A percentile compares a stretch with the other conserved stretches of the same genome.
phyloP scores from a whole-genome alignment of 2,797 vertebrate genomes.

The Chelidonichthys spinosus region DNA sequence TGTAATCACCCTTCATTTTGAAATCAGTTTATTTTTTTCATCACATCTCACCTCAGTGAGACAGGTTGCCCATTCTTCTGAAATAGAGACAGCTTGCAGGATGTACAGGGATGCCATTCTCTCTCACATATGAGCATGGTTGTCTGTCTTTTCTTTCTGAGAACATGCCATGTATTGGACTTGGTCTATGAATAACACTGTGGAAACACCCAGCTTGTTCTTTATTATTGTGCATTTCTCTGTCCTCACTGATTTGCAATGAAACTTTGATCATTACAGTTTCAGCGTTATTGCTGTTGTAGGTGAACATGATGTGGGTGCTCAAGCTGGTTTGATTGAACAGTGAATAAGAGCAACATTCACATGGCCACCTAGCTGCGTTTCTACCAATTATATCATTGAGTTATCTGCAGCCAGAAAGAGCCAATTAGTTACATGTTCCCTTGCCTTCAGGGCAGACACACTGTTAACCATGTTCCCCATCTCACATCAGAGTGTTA shows the following conservation, averaged over 20 bases:
- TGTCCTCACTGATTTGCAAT: not conserved
- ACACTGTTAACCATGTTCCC: not conserved
- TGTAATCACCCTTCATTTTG: conserved; percentile 27
- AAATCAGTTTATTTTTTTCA: conserved; percentile 35
- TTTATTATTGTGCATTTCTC: not conserved
- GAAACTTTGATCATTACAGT: not conserved
- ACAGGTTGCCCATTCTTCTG: not conserved
- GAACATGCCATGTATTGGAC: not conserved
- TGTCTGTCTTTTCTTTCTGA: not conserved
- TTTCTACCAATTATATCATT: not conserved
- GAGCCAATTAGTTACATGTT: not conserved
- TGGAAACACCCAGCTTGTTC: not conserved
- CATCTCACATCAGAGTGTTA: not conserved
- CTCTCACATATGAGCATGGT: not conserved
- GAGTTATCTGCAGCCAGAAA: not conserved
- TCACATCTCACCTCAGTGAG: conserved; percentile 23
- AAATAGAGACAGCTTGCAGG: conserved; percentile 21
- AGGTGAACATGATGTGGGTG: not conserved
- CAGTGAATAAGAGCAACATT: not conserved
- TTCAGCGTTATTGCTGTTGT: not conserved
- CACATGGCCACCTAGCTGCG: not conserved
- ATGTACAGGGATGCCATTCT: conserved; percentile 21
- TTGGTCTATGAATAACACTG: conserved; percentile 5
- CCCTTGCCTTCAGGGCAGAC: not conserved
- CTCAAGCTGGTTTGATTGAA: not conserved